Percentiles rank a stretch among this genome's conserved stretches.
Evolutionary conservation across 1,140 invertebrate genomes (phyloP).

Genomic region (Ceratina japonica): DNA sequence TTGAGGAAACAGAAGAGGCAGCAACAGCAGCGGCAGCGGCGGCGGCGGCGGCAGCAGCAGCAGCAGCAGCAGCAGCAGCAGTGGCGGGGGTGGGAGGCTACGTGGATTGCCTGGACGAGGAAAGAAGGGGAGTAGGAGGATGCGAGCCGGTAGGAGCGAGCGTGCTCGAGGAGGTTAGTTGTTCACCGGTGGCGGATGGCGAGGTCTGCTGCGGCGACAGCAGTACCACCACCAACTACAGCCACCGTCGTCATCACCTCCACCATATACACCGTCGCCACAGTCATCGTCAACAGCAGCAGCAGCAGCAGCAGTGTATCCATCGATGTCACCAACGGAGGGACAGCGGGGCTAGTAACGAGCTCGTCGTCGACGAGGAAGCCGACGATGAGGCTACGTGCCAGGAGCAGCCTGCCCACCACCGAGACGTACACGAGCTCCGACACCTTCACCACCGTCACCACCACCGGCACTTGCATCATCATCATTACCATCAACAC

Average conservation of each 20-base stretch:
- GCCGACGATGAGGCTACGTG: conserved; percentile 35
- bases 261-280: conserved; percentile 47
- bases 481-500: conserved; percentile 18
- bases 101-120: conserved; percentile 7
- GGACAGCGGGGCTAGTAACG: conserved; percentile 35
- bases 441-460: conserved; percentile 26
- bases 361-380: conserved; percentile 37
- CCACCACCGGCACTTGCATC: conserved; percentile 27
- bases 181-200: conserved; percentile 49
- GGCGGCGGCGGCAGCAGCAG: too few relatives aligned
- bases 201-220: conserved; percentile 48
- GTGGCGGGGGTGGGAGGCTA: conserved; percentile 30
- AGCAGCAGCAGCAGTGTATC: conserved; percentile 25
- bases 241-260: conserved; percentile 47
- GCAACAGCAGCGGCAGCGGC: conserved; percentile 8
- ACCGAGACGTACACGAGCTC: conserved; percentile 21
- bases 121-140: conserved; percentile 45
- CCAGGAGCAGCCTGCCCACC: conserved; percentile 4
- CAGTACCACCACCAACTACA: conserved; percentile 41
- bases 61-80: conserved; percentile 9
- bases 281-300: conserved; percentile 49
- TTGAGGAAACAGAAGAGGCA: conserved; percentile 52
- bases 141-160: conserved; percentile 42
- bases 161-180: conserved; percentile 50
- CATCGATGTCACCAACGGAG: conserved; percentile 43